Evolutionary conservation across 2,113 vertebrate genomes (phyloP), one percentile per base, ranked within the genome.

Genomic region (Phyllostomus discolor): DNA sequence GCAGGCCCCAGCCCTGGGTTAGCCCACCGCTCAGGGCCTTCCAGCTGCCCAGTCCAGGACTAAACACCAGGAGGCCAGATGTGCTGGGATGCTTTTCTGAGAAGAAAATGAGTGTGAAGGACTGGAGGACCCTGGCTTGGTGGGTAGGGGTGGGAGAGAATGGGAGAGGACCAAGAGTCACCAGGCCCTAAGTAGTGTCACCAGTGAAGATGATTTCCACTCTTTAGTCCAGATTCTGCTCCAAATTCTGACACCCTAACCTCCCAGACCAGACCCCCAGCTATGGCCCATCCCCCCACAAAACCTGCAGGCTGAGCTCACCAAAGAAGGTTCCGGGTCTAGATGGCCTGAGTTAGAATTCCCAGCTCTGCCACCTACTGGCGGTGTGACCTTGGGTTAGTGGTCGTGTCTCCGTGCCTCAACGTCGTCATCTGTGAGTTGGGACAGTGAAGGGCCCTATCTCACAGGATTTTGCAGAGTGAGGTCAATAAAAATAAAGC

Each of bases 111-210:
- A 54, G 9, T 50, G 12, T 48, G 64, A 83, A 50, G 46, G 52
- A 9, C 2, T 2, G 12, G 62, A 79, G 73, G 59, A 72, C 91
- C 90, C 78, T 90, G 93, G 95, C 91, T 90, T 92, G 90, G 82
- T 91, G 80, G n/a, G 19, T 43, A 69, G 24, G 48, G 14, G 16
- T 85, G 59, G 66, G 41, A 70, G 35, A 54, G 88, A 66, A 73
- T 41, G 31, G 12, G 17, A 69, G 72, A 82, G 59, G 84, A 20
- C 41, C 72, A 38, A 48, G 41, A 26, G 28, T 85, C 46, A 2
- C 12, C 72, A 72, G 52, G 38, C 31, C 33, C 41, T 81, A 50
- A 43, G 24, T 52, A 43, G 20, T 41, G 14, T 73, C 69, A n/a
- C 19, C n/a, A 14, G 79, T 50, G 52, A 70, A 24, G 31, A 57